These are phyloP conservation scores for Empidonax traillii DNA, from an alignment of 2,113 vertebrate genomes.

Conservation along the genomic window DNA sequence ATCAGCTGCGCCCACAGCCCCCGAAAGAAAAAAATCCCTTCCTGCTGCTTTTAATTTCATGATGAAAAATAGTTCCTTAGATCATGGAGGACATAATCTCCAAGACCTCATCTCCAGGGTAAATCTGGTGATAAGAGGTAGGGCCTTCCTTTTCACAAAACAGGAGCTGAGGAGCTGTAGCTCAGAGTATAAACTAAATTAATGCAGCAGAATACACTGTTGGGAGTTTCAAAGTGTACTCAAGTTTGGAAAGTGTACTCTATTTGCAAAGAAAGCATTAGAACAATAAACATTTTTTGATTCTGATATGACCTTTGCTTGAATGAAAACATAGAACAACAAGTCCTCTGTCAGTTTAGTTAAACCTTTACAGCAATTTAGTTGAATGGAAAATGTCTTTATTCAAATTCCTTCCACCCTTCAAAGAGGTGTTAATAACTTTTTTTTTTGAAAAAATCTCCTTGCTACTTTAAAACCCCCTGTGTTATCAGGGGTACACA, in stretches of 20 bases:
- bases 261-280: not conserved
- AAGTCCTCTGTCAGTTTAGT: not conserved
- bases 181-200: accelerated
- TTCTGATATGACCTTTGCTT: not conserved
- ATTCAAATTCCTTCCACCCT: not conserved
- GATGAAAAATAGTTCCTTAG: not conserved
- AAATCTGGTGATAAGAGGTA: not conserved
- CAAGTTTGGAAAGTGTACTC: not conserved
- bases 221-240: not conserved
- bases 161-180: not conserved
- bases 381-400: not conserved
- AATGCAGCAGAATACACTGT: accelerated
- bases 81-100: not conserved
- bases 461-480: not conserved
- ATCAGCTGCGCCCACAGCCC: not conserved
- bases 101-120: not conserved
- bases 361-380: not conserved
- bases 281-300: not conserved
- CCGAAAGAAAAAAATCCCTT: not conserved
- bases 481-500: not conserved
- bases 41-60: slow-evolving; percentile 6
- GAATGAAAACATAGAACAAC: not conserved
- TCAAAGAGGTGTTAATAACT: not conserved
- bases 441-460: not conserved
- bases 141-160: not conserved